Conservation (phyloP, 1,140 invertebrate species). For the Microplitis mediator region DNA sequence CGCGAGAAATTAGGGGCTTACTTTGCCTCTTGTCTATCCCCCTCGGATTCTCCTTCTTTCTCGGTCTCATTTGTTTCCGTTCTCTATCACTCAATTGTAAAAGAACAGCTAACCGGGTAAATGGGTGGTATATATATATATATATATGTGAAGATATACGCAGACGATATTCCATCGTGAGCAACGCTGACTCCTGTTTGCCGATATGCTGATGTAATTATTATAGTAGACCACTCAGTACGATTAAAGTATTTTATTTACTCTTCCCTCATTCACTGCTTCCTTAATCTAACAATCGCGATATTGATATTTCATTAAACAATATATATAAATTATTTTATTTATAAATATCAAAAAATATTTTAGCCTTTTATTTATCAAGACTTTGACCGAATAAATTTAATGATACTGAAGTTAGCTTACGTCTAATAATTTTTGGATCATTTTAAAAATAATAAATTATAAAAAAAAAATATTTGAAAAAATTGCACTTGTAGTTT, state of each 20-base stretch:
- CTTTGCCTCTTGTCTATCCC: slow-evolving; percentile 39
- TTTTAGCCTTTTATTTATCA: too few species aligned
- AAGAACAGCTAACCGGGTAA: slow-evolving; percentile 1
- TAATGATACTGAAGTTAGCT: too few species aligned
- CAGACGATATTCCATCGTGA: slow-evolving; percentile 31
- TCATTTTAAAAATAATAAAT: too few species aligned
- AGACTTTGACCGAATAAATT: too few species aligned
- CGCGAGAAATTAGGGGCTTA: slow-evolving; percentile 63
- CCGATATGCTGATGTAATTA: slow-evolving; percentile 64
- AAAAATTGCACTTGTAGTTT: too few species aligned
- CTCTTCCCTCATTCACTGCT: too few species aligned
- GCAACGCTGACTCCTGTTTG: slow-evolving; percentile 58
- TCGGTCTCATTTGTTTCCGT: neutral
- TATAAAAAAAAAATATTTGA: too few species aligned
- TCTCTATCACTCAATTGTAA: neutral
- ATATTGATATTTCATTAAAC: too few species aligned
- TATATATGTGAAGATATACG: neutral
- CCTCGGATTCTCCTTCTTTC: neutral
- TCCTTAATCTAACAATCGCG: too few species aligned
- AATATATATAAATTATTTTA: too few species aligned
- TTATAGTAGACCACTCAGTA: slow-evolving; percentile 50
- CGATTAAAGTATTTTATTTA: neutral
- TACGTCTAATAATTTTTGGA: too few species aligned
- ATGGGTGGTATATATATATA: slow-evolving; percentile 4
- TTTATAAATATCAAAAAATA: too few species aligned